phyloP scores from a whole-genome alignment of 2,888 invertebrate genomes.

The Euplexia lucipara region DNA sequence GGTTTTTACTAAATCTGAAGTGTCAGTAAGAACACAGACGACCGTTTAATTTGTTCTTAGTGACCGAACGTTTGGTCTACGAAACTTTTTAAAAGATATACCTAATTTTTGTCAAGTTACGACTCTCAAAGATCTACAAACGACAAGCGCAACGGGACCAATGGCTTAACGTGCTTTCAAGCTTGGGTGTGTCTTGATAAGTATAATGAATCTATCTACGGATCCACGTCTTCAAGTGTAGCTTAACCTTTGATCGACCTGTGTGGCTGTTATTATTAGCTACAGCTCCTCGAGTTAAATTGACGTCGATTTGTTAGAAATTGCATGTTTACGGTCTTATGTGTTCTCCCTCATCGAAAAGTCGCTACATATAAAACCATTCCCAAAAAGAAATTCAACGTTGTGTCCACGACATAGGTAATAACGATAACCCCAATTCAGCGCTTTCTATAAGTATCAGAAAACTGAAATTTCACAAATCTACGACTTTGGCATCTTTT shows the following conservation, averaged over 20 bases:
- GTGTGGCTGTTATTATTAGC: too few species aligned
- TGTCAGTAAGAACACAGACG: neutral
- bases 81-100: too few species aligned
- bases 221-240: too few species aligned
- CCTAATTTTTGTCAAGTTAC: too few species aligned
- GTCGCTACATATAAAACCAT: neutral
- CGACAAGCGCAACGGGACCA: too few species aligned
- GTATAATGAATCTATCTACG: too few species aligned
- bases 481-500: neutral
- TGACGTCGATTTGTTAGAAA: neutral
- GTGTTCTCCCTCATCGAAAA: neutral
- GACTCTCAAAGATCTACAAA: too few species aligned
- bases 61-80: neutral
- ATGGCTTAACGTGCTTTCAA: too few species aligned
- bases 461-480: conserved; percentile 2
- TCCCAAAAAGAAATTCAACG: neutral
- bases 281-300: too few species aligned
- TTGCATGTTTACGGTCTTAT: neutral
- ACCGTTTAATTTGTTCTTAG: neutral
- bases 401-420: conserved; percentile 4
- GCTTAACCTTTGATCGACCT: too few species aligned
- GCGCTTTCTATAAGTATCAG: neutral
- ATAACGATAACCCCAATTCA: neutral
- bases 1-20: too few species aligned
- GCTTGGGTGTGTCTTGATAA: too few species aligned